A percentile compares a stretch with the other conserved stretches of the same genome.
These are phyloP conservation scores for Cantharis nigra DNA, from an alignment of 2,888 invertebrate genomes.

Conservation along the genomic window DNA sequence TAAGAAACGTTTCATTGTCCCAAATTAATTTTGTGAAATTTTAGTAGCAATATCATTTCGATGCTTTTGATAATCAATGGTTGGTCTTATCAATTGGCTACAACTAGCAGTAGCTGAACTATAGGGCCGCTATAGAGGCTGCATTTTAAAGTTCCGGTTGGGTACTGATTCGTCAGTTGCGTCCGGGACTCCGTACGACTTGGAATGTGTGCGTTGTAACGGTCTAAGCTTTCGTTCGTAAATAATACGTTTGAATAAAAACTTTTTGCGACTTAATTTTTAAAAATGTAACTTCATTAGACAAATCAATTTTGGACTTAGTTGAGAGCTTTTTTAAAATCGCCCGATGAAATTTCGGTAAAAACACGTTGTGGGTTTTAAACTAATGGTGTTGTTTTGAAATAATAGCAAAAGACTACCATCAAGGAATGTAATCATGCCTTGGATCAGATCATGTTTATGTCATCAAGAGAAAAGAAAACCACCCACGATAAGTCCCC, in stretches of 20 bases:
- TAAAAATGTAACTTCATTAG: not conserved
- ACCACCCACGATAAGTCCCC: conserved; percentile 55
- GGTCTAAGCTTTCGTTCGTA: not conserved
- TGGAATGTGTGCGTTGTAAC: conserved; percentile 16
- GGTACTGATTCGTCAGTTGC: conserved; percentile 45
- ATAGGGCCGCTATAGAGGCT: conserved; percentile 27
- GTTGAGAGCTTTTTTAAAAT: not conserved
- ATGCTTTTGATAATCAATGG: not conserved
- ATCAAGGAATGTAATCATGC: conserved; percentile 46
- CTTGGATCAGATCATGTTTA: conserved; percentile 58
- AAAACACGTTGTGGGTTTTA: not conserved
- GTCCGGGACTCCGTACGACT: conserved; percentile 51
- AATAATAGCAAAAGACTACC: conserved; percentile 4
- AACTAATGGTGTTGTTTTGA: conserved; percentile 17
- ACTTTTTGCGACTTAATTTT: not conserved
- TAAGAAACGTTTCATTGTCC: not conserved
- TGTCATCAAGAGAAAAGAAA: conserved; percentile 58
- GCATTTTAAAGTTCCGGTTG: conserved; percentile 33
- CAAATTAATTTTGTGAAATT: not conserved
- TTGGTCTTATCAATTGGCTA: conserved; percentile 8
- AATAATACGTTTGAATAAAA: not conserved
- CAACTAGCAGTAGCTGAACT: conserved; percentile 29
- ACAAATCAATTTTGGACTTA: not conserved
- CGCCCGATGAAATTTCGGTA: not conserved
- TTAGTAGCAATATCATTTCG: not conserved